A percentile compares a stretch with the other conserved stretches of the same genome.
These are phyloP conservation scores for Leucosticte australis DNA, from an alignment of 2,113 vertebrate species.

Conservation along the genomic window DNA sequence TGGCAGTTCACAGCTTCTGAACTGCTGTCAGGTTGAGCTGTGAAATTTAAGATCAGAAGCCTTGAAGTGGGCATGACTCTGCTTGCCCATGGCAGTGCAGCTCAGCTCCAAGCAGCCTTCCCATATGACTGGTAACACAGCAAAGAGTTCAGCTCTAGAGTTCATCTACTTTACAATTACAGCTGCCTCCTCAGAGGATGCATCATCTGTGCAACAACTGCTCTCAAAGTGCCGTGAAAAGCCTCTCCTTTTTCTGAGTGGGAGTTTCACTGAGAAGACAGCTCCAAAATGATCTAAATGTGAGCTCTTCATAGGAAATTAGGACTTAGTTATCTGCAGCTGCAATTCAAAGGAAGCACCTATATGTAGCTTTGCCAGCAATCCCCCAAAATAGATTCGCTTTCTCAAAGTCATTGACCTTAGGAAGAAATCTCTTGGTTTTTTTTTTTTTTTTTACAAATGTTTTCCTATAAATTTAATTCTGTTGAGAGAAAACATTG, in stretches of 20 bases:
- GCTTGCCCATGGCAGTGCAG: fast-evolving
- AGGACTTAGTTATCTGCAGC: background rate
- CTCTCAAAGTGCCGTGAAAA: background rate
- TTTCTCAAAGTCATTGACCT: background rate
- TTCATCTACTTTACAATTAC: background rate
- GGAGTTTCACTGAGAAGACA: background rate
- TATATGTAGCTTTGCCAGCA: background rate
- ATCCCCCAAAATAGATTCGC: background rate
- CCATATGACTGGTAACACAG: background rate
- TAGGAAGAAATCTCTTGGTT: background rate
- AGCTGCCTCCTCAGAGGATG: background rate
- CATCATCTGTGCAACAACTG: slow-evolving; percentile 26
- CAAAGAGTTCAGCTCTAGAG: background rate
- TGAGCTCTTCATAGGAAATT: background rate
- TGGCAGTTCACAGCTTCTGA: background rate
- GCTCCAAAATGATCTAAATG: background rate
- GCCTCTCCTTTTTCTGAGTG: background rate
- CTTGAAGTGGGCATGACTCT: background rate
- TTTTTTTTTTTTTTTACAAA: background rate
- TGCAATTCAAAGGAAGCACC: slow-evolving; percentile 6
- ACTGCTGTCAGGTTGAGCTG: background rate
- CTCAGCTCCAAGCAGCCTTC: background rate
- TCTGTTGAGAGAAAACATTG: background rate
- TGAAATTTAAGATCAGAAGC: background rate
- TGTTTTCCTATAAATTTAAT: background rate